A percentile compares a stretch with the other conserved stretches of the same genome.
Conservation (phyloP, 2,888 invertebrate genomes). For the Cyclophora punctaria region DNA sequence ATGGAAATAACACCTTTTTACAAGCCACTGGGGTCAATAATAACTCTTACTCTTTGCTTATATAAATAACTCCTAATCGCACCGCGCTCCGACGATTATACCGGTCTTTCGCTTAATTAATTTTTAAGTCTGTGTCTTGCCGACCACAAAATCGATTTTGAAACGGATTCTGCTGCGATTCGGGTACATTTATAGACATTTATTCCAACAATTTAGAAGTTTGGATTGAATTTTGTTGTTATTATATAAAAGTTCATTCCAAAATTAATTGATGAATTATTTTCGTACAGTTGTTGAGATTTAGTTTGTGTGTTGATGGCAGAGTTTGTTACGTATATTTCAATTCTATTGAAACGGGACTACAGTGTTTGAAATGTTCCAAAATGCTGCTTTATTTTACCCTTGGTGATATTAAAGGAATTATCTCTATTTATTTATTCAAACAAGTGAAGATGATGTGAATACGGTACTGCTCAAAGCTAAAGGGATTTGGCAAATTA, state of each 20-base stretch:
- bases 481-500: slow-evolving; percentile 50
- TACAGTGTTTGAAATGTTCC: too few species aligned
- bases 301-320: slow-evolving; percentile 5
- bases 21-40: slow-evolving; percentile 40
- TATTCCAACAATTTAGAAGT: slow-evolving; percentile 39
- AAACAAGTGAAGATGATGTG: too few species aligned
- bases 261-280: slow-evolving; percentile 28
- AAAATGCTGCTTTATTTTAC: too few species aligned
- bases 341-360: too few species aligned
- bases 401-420: too few species aligned
- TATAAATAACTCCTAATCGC: slow-evolving; percentile 53
- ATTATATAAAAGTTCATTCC: slow-evolving; percentile 31
- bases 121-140: slow-evolving; percentile 69
- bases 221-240: slow-evolving; percentile 38
- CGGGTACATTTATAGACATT: slow-evolving; percentile 44
- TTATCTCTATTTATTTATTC: too few species aligned
- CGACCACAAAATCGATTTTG: slow-evolving; percentile 50
- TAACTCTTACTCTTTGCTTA: slow-evolving; percentile 36
- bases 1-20: slow-evolving; percentile 41
- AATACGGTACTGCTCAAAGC: slow-evolving; percentile 6
- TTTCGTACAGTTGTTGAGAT: slow-evolving; percentile 5
- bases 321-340: too few species aligned
- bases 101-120: slow-evolving; percentile 74
- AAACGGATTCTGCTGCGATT: slow-evolving; percentile 60
- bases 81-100: slow-evolving; percentile 63